Evolutionary conservation across 1,140 invertebrate genomes (phyloP), one percentile per base, ranked within the genome.

Genomic region (Euglossa dilemma): DNA sequence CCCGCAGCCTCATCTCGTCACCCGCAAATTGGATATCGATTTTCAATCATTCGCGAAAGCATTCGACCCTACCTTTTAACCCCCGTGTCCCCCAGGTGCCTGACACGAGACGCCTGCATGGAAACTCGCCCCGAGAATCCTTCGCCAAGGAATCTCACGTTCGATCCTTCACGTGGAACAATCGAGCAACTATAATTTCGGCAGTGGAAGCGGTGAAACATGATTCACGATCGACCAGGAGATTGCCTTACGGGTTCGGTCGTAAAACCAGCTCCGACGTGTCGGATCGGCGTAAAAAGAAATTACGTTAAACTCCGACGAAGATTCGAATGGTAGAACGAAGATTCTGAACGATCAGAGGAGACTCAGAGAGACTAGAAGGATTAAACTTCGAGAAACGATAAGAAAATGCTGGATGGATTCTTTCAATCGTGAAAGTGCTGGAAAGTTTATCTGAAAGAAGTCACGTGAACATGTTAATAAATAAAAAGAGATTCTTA

Each of bases 1-100:
- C 25, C 12, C 14, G 43, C 9, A 23, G 8, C 16, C 2, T 50
- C 66, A n/a, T 45, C 50, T 8, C 45, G 45, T 0, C 18, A n/a
- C n/a, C 28, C 14, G 25, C 43, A 71, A 79, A 71, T 70, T 71
- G 43, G 54, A 69, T 61, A 79, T 79, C 56, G 77, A 79, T 79
- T 79, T 71, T 79, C 43, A 59, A 79, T 79, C 54, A 36, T 36
- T 57, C 11, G 16, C 16, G 5, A 57, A n/a, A n/a, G 56, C n/a
- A 72, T 80, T 50, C 20, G n/a, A n/a, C 43, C 11, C 23, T 45
- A 50, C 36, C 61, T n/a, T 66, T 54, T 64, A 2, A n/a, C 28
- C 16, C 12, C 0, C 12, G 50, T 56, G 63, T 67, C 12, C 25
- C 16, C 47, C 45, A 36, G 9, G 23, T 43, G 20, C 36, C 36